Percentiles rank a stretch among this genome's conserved stretches.
Conservation (phyloP, 2,888 invertebrate species). For the Leptopilina myrica region DNA sequence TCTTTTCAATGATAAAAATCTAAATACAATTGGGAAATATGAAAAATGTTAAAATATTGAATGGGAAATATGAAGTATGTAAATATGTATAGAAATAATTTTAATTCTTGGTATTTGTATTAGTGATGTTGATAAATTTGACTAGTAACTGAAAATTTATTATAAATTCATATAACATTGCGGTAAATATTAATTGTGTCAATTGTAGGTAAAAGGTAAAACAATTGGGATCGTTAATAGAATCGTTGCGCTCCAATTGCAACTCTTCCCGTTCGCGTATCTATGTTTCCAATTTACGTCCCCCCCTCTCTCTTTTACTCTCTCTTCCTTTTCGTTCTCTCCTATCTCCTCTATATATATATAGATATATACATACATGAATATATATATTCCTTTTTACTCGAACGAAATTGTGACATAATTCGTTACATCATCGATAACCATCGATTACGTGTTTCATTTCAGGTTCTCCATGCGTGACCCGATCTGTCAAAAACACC, state of each 20-base stretch:
- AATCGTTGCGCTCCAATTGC: slow-evolving; percentile 53
- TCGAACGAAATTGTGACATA: slow-evolving; percentile 42
- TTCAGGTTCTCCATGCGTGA: slow-evolving; percentile 28
- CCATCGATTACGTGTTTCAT: slow-evolving; percentile 32
- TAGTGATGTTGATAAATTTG: background rate
- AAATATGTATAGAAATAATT: background rate
- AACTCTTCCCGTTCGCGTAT: slow-evolving; percentile 3
- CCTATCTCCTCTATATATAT: no score
- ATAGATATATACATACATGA: no score
- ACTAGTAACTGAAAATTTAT: background rate
- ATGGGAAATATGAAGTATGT: background rate
- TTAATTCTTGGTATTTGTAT: background rate
- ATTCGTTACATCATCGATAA: slow-evolving; percentile 47
- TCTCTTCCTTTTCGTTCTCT: slow-evolving; percentile 11
- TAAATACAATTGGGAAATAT: no score
- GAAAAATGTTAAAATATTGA: no score
- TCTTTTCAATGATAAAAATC: no score
- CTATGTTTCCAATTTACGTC: slow-evolving; percentile 11
- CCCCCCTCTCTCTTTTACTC: slow-evolving; percentile 21
- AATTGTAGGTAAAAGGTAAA: slow-evolving; percentile 48
- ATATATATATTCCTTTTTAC: slow-evolving; percentile 21
- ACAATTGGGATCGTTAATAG: slow-evolving; percentile 57
- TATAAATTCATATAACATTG: slow-evolving; percentile 6
- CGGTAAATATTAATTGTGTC: slow-evolving; percentile 36
- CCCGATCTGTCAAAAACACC: background rate